phyloP scores from a whole-genome alignment of 2,797 vertebrate genomes.

The Poecilia gillii region DNA sequence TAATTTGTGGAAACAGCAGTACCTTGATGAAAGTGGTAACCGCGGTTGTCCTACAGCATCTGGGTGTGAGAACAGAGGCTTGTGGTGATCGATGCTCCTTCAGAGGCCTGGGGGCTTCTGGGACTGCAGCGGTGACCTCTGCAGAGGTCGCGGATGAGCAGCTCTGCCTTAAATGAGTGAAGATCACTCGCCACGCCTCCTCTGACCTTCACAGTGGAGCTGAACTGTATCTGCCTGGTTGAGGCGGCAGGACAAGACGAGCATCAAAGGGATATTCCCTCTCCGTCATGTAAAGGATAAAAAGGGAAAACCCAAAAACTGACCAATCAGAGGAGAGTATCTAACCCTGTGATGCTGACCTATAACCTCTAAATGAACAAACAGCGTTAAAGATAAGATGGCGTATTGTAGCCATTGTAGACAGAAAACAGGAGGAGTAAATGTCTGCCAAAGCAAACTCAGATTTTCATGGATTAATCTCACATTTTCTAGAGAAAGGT shows the following conservation, averaged over 20 bases:
- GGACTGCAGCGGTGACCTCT: slow-evolving; percentile 69
- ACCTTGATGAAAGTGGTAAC: slow-evolving; percentile 13
- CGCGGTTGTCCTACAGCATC: slow-evolving; percentile 29
- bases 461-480: too few relatives aligned
- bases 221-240: background rate
- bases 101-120: slow-evolving; percentile 66
- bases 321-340: slow-evolving; percentile 49
- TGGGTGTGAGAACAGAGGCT: slow-evolving; percentile 39
- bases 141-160: slow-evolving; percentile 63
- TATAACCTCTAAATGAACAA: slow-evolving; percentile 29
- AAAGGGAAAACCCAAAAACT: slow-evolving; percentile 17
- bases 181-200: slow-evolving; percentile 38
- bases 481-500: too few relatives aligned
- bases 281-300: slow-evolving; percentile 52
- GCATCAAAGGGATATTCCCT: slow-evolving; percentile 32
- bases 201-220: slow-evolving; percentile 58
- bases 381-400: too few relatives aligned
- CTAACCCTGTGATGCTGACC: slow-evolving; percentile 28
- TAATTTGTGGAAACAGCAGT: slow-evolving; percentile 2
- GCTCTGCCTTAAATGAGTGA: slow-evolving; percentile 60
- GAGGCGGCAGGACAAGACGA: slow-evolving; percentile 9
- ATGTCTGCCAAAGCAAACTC: too few relatives aligned
- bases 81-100: slow-evolving; percentile 75
- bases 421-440: too few relatives aligned
- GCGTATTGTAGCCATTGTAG: too few relatives aligned